Base-by-base conservation (phyloP, 2,888 invertebrate genomes). In the Neuroscelio doddi region DNA sequence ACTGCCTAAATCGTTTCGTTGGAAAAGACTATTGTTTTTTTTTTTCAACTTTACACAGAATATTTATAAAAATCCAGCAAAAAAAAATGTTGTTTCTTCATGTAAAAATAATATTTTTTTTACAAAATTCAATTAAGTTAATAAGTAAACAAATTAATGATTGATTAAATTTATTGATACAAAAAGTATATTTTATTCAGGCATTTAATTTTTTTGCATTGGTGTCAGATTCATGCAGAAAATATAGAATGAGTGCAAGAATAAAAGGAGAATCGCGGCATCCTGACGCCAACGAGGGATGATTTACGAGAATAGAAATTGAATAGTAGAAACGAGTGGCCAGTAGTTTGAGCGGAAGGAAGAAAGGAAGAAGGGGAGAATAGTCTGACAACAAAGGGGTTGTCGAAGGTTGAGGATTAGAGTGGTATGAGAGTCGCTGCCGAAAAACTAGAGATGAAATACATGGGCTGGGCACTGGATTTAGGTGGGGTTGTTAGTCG, bases 101-200 rank as follows among this genome's bases (percentile, higher is more conserved):
- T n/a, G n/a, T n/a, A n/a, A n/a, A n/a, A n/a, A n/a, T n/a, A n/a
- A n/a, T n/a, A n/a, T n/a, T n/a, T n/a, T n/a, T n/a, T n/a, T n/a
- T n/a, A n/a, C n/a, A n/a, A n/a, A n/a, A n/a, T n/a, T n/a, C n/a
- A n/a, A n/a, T n/a, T n/a, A n/a, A n/a, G n/a, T n/a, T n/a, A n/a
- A 9, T n/a, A 30, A 30, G 30, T 3, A 30, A 30, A 30, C 3
- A 30, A 9, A 30, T n/a, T 9, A 2, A 30, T 30, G 9, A 30
- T 80, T 82, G 83, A 81, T 83, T 83, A 82, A 80, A 81, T 81
- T 80, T 80, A 81, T 80, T 80, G 16, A 12, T 36, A 4, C 10
- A 9, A 14, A 36, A 80, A 71, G n/a, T n/a, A n/a, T n/a, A n/a
- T n/a, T n/a, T n/a, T n/a, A 57, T 65, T 65, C 65, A 61, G 65